A percentile compares a stretch with the other conserved stretches of the same genome.
phyloP scores from a whole-genome alignment of 1,140 invertebrate species.

The Drosophila subobscura region DNA sequence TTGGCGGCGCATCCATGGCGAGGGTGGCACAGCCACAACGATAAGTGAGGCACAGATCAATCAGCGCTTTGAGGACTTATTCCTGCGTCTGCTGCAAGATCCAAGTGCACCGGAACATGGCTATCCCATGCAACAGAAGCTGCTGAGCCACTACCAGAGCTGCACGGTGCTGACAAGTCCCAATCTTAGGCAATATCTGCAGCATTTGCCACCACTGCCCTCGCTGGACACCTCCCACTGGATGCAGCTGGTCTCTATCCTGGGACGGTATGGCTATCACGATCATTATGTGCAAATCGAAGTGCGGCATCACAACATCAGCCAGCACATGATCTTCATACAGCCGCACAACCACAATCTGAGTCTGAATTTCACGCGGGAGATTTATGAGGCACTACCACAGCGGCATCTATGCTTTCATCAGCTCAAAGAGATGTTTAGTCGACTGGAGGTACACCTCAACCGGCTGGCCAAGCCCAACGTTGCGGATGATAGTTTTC shows the following conservation, averaged over 20 bases:
- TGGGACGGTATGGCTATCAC: constrained; percentile 62
- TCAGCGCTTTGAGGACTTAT: constrained; percentile 43
- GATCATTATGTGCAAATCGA: constrained; percentile 55
- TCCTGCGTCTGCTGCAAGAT: constrained; percentile 23
- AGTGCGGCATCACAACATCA: constrained; percentile 58
- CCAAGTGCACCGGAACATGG: constrained; percentile 15
- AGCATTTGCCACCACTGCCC: constrained; percentile 16
- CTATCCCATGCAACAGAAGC: constrained; percentile 45
- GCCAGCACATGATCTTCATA: constrained; percentile 52
- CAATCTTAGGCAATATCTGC: constrained; percentile 44
- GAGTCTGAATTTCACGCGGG: constrained; percentile 40
- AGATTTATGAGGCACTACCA: constrained; percentile 40
- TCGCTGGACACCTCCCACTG: constrained; percentile 31
- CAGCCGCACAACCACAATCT: constrained; percentile 57
- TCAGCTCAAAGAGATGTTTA: constrained; percentile 29
- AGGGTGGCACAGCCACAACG: constrained; percentile 49
- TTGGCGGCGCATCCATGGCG: constrained; percentile 85
- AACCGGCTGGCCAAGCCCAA: constrained; percentile 10
- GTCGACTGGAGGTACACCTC: constrained; percentile 23
- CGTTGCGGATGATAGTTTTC: constrained; percentile 34
- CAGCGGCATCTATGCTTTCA: background rate
- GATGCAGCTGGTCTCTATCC: constrained; percentile 44
- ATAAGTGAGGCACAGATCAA: constrained; percentile 52
- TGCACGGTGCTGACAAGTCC: constrained; percentile 27
- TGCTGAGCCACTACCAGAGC: constrained; percentile 54